Conservation (phyloP, 2,113 vertebrate genomes). For the Chaenocephalus aceratus region DNA sequence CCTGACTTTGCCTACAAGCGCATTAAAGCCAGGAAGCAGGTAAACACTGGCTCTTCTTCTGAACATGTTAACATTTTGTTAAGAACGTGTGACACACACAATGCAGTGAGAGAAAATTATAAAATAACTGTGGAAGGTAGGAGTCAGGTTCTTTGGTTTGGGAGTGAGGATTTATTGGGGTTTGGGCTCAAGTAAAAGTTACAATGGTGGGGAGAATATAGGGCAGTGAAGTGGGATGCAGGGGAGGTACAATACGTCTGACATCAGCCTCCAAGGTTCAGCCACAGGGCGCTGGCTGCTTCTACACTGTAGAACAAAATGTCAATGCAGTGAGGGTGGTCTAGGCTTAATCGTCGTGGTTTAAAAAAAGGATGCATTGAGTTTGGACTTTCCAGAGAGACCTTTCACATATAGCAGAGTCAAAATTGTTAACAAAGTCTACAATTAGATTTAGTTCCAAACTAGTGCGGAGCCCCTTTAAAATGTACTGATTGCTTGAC, state of each 20-base stretch:
- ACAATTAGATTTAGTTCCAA: not conserved
- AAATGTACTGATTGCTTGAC: no score
- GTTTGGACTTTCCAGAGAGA: conserved; percentile 5
- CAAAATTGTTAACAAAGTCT: not conserved
- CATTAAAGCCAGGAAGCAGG: conserved; percentile 97
- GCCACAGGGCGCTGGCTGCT: conserved; percentile 27
- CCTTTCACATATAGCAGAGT: conserved; percentile 12
- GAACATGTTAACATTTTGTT: not conserved
- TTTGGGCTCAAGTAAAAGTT: not conserved
- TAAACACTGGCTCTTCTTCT: conserved; percentile 54
- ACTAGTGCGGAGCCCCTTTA: not conserved
- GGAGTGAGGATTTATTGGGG: not conserved
- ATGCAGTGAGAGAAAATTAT: not conserved
- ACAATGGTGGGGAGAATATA: not conserved
- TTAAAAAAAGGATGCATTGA: conserved; percentile 9
- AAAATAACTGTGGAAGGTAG: not conserved
- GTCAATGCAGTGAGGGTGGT: conserved; percentile 32
- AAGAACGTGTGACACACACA: not conserved
- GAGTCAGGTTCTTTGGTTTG: not conserved
- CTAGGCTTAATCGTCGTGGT: conserved; percentile 16
- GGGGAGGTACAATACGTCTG: conserved; percentile 33
- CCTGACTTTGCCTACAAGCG: conserved; percentile 97
- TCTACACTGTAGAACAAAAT: not conserved
- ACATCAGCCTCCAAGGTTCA: conserved; percentile 45
- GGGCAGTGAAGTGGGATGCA: conserved; percentile 8